Conservation (phyloP, 1,140 invertebrate species). For the Lepidurus apus region DNA sequence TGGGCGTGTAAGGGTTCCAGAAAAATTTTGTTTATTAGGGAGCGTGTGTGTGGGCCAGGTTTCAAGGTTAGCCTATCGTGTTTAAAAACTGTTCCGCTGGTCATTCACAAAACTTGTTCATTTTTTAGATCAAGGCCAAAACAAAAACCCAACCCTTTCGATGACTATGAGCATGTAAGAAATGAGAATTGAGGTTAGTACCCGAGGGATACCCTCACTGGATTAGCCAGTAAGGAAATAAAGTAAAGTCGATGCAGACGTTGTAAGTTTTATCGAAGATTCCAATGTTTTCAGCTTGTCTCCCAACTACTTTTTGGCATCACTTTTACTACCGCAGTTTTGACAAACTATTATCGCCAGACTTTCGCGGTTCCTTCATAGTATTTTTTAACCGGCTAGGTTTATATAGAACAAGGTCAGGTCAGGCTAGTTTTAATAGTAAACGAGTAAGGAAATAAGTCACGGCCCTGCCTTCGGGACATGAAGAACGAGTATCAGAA, state of each 20-base stretch:
- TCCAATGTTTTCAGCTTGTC: not conserved
- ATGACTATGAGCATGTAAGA: not conserved
- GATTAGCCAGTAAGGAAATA: not conserved
- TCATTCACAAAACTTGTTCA: conserved; percentile 20
- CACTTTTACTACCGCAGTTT: not conserved
- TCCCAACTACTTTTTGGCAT: not conserved
- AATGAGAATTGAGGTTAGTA: not conserved
- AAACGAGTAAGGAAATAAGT: conserved; percentile 11
- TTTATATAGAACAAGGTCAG: conserved; percentile 14
- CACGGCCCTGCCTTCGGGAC: conserved; percentile 16
- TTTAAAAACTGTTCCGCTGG: not conserved
- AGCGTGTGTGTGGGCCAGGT: not conserved
- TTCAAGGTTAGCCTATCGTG: not conserved
- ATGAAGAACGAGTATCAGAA: not conserved
- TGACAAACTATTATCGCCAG: not conserved
- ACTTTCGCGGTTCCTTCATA: conserved; percentile 4
- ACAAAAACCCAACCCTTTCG: conserved; percentile 8
- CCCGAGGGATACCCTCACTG: not conserved
- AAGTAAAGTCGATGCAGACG: not conserved
- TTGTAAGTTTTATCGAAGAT: not conserved
- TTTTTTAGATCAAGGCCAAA: conserved; percentile 19
- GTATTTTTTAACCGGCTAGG: not conserved
- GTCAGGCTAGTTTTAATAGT: not conserved
- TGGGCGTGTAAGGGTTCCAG: not conserved
- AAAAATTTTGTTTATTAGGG: not conserved